Percentiles rank a stretch among this genome's conserved stretches.
phyloP scores from a whole-genome alignment of 2,797 vertebrate genomes.

The Toxotes lorentzi region DNA sequence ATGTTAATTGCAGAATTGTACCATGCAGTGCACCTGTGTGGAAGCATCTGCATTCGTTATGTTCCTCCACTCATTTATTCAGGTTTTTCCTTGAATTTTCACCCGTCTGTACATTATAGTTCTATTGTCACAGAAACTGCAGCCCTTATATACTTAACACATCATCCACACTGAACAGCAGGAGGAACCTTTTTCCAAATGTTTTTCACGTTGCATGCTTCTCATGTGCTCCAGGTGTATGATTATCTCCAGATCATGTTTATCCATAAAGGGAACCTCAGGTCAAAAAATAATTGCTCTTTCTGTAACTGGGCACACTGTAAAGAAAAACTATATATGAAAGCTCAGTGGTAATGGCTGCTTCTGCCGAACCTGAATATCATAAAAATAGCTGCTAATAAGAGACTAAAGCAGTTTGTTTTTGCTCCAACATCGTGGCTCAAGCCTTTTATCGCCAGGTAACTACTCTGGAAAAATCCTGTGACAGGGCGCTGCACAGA shows the following conservation, averaged over 20 bases:
- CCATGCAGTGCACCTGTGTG: too few relatives aligned
- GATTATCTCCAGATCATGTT: not conserved
- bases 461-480: not conserved
- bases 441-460: not conserved
- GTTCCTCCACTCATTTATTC: too few relatives aligned
- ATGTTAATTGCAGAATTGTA: too few relatives aligned
- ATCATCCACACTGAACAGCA: not conserved
- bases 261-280: not conserved
- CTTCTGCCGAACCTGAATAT: constrained; percentile 1
- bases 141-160: not conserved
- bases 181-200: not conserved
- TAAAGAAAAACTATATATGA: constrained; percentile 4
- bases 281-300: not conserved
- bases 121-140: not conserved
- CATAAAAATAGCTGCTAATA: constrained; percentile 22
- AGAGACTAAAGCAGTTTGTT: constrained; percentile 5
- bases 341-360: not conserved
- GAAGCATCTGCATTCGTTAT: too few relatives aligned
- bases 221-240: not conserved
- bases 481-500: not conserved
- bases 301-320: not conserved
- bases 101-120: too few relatives aligned
- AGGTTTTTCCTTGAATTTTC: too few relatives aligned
- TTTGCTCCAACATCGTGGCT: not conserved
- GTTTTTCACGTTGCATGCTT: not conserved